Conservation (phyloP, 2,797 vertebrate genomes). For the Phataginus tricuspis region DNA sequence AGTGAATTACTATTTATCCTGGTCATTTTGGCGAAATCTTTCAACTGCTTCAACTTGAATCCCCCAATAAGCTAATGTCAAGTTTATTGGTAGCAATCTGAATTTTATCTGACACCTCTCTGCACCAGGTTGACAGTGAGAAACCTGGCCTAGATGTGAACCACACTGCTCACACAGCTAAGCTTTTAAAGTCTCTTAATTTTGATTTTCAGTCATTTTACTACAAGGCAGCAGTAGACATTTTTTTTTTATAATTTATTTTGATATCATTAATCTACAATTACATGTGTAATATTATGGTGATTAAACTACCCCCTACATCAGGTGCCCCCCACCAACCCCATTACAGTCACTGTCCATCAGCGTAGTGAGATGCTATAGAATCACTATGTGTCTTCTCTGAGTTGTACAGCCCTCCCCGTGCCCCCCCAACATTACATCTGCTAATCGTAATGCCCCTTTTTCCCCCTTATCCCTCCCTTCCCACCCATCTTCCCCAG, state of each 20-base stretch:
- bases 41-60: background rate
- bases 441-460: no score
- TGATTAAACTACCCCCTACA: no score
- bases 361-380: no score
- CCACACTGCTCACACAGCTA: background rate
- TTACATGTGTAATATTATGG: no score
- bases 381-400: no score
- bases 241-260: background rate
- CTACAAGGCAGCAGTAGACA: background rate
- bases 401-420: no score
- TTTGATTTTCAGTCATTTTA: slow-evolving; percentile 18
- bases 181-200: background rate
- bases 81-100: slow-evolving; percentile 16
- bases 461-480: no score
- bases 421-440: no score
- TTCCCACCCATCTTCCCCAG: no score
- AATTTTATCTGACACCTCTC: background rate
- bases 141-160: background rate
- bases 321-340: no score
- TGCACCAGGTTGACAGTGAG: background rate
- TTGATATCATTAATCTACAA: no score
- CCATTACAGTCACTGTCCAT: no score
- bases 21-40: slow-evolving; percentile 29
- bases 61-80: slow-evolving; percentile 1
- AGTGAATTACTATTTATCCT: background rate